phyloP scores from a whole-genome alignment of 2,888 invertebrate species.

The Eledona agricola region DNA sequence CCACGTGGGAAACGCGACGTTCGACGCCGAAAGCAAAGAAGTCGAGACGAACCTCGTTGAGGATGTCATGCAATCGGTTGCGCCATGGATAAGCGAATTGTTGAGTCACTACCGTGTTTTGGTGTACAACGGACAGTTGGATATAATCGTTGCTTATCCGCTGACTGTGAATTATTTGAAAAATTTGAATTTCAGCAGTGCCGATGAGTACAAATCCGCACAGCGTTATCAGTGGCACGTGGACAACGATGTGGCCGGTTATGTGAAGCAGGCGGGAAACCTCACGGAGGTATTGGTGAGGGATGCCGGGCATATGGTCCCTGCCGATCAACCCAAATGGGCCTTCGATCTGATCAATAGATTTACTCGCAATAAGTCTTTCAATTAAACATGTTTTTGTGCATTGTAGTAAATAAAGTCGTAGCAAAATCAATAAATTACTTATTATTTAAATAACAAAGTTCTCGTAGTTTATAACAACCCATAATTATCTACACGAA shows the following conservation, averaged over 20 bases:
- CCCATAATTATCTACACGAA: no score
- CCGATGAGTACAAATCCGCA: constrained; percentile 73
- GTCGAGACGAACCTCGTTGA: constrained; percentile 77
- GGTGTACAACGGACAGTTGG: constrained; percentile 90
- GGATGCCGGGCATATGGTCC: constrained; percentile 85
- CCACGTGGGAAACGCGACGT: constrained; percentile 84
- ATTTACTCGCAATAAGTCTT: constrained; percentile 65
- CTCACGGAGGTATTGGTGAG: constrained; percentile 78
- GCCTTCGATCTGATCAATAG: constrained; percentile 76
- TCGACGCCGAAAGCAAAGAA: constrained; percentile 65
- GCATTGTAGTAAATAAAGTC: neutral
- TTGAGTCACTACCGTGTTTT: constrained; percentile 75
- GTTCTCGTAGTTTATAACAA: neutral
- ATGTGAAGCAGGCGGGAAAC: constrained; percentile 75
- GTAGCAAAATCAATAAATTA: no score
- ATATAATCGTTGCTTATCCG: constrained; percentile 90
- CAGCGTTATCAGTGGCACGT: constrained; percentile 76
- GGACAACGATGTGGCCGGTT: constrained; percentile 76
- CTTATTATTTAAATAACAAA: neutral
- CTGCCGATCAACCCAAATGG: constrained; percentile 81
- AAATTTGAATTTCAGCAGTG: constrained; percentile 73
- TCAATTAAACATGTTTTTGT: constrained; percentile 36
- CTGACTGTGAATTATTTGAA: constrained; percentile 81
- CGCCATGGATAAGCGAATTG: constrained; percentile 75
- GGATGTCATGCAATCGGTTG: constrained; percentile 86